Evolutionary conservation across 2,797 vertebrate species (phyloP), one percentile per base, ranked within the genome.

Genomic region (Cyclura pinguis): DNA sequence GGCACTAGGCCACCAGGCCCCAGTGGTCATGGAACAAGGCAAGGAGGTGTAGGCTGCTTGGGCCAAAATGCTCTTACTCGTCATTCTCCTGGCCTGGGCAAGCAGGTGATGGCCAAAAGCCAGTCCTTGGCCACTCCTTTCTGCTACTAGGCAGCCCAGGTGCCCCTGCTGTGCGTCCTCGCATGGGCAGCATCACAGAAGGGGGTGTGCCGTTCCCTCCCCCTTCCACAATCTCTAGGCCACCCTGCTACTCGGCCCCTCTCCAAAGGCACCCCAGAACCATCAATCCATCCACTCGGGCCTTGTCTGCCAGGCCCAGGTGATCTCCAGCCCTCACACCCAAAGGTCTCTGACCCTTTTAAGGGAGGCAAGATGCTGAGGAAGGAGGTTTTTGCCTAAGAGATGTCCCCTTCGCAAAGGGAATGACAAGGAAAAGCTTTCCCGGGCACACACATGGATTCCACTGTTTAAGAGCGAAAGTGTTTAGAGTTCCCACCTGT

Each of bases 401-500:
- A 69, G 67, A 10, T 10, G 10, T 29, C 22, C 22, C 3, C 47
- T 6, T 9, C 2, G 6, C 35, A 47, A 42, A 78, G 24, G 42
- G 42, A 85, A n/a, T 1, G 38, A 14, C 8, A 57, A 24, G 59
- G 69, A 13, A 62, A 24, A 18, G 2, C 29, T 0, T 3, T 24
- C 20, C 67, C 16, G 6, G 38, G 6, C 1, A 27, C 10, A 3
- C 62, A 29, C 29, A 42, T 32, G 27, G 69, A 13, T 38, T 12
- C 38, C 27, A 14, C 8, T 18, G n/a, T 38, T 73, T 14, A 38
- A 81, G 38, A 10, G 81, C 12, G 76, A 86, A 14, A 77, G 69
- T 72, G 50, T 62, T 27, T 9, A 62, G 35, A 13, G 18, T 3
- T 2, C 29, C 47, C 98, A 99, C 99, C 99, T 99, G 98, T 99